Percentiles rank a stretch among this genome's conserved stretches.
Evolutionary conservation across 2,113 vertebrate species (phyloP).

Genomic region (Geococcyx californianus): DNA sequence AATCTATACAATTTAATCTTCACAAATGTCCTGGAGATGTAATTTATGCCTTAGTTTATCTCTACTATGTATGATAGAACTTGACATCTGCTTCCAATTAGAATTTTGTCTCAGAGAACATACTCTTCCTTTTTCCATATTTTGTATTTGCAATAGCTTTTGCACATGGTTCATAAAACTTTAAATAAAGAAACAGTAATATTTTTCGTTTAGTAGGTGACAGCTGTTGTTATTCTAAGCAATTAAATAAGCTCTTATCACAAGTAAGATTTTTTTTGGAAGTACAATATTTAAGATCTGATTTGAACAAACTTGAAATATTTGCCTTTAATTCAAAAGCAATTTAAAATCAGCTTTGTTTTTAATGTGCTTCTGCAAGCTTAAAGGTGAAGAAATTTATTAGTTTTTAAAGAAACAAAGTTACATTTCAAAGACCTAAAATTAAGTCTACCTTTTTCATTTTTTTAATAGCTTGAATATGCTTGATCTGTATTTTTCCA

Average conservation of each 20-base stretch:
- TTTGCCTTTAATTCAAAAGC: background rate
- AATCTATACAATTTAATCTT: background rate
- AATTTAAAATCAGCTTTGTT: background rate
- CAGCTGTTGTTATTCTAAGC: background rate
- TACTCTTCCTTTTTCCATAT: background rate
- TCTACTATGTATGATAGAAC: background rate
- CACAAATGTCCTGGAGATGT: background rate
- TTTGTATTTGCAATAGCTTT: background rate
- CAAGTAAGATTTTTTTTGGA: background rate
- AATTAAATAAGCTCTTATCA: background rate
- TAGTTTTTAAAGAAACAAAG: background rate
- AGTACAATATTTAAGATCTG: background rate
- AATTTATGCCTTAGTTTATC: background rate
- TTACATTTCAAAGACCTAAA: background rate
- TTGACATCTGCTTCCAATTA: constrained; percentile 8
- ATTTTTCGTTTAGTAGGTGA: background rate
- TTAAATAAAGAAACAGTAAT: background rate
- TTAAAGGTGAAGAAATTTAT: background rate
- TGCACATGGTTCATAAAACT: background rate
- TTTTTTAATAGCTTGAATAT: background rate
- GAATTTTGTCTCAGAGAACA: background rate
- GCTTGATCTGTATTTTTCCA: background rate
- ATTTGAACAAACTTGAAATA: background rate
- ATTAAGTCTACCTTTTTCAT: background rate
- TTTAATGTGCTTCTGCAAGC: background rate